A percentile compares a stretch with the other conserved stretches of the same genome.
Conservation (phyloP, 2,888 invertebrate genomes). For the Mesochorus sp. region DNA sequence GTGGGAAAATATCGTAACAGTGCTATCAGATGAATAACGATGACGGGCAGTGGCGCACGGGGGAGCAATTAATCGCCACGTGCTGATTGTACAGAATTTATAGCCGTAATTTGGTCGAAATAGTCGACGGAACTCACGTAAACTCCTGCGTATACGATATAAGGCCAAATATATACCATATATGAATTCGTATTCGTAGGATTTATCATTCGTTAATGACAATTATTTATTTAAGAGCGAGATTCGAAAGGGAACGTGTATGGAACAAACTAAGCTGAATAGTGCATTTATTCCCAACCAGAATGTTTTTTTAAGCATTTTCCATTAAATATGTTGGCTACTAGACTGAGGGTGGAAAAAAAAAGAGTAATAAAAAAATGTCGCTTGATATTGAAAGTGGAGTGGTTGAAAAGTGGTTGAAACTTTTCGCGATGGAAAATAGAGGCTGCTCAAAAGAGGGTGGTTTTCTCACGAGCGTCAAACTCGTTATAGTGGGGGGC, state of each 20-base stretch:
- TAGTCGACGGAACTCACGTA: conserved; percentile 56
- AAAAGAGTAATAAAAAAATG: not conserved
- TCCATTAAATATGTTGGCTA: not conserved
- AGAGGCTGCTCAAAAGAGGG: not conserved
- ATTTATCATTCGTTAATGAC: conserved; percentile 58
- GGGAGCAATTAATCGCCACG: conserved; percentile 61
- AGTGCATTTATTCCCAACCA: conserved; percentile 31
- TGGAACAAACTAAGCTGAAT: conserved; percentile 31
- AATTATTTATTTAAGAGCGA: conserved; percentile 60
- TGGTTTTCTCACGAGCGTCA: conserved; percentile 10
- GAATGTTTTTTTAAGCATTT: not conserved
- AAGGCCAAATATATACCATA: not conserved
- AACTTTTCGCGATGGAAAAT: not conserved
- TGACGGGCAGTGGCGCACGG: conserved; percentile 47
- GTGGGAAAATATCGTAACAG: conserved; percentile 54
- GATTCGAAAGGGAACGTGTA: conserved; percentile 1
- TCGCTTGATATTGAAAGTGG: conserved; percentile 12
- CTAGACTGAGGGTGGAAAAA: not conserved
- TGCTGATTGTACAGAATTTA: conserved; percentile 65
- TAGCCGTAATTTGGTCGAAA: conserved; percentile 66
- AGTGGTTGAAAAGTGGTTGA: conserved; percentile 1
- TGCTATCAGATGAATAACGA: conserved; percentile 63
- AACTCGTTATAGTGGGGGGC: not conserved
- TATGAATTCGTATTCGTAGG: conserved; percentile 25
- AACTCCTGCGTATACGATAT: not conserved